Conservation (phyloP, 2,113 vertebrate genomes). For the Casuarius casuarius region DNA sequence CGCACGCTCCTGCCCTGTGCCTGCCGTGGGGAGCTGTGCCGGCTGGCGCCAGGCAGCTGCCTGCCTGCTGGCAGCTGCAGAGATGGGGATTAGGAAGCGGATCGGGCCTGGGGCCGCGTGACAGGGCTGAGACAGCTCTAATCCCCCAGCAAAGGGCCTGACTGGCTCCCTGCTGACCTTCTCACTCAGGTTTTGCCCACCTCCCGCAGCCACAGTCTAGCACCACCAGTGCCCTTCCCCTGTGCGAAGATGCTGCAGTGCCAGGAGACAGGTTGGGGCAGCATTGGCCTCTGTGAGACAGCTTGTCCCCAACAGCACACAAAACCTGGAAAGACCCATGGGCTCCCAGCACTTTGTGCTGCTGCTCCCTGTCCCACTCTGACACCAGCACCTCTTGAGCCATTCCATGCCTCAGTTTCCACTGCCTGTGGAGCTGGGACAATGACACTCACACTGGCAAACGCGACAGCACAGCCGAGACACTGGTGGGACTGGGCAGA, state of each 20-base stretch:
- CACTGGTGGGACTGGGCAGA: not conserved
- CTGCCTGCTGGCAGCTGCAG: not conserved
- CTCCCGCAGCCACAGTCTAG: too few relatives aligned
- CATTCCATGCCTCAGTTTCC: not conserved
- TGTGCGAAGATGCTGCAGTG: not conserved
- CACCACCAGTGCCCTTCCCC: not conserved
- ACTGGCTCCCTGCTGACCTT: not conserved
- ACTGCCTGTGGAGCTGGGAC: not conserved
- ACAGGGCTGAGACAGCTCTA: not conserved
- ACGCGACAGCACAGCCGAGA: fast-evolving
- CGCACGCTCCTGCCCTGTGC: not conserved
- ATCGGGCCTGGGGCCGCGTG: not conserved
- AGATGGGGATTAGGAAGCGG: not conserved
- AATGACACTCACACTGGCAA: fast-evolving
- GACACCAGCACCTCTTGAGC: not conserved
- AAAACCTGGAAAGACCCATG: too few relatives aligned
- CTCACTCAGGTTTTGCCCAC: not conserved
- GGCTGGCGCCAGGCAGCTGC: not conserved
- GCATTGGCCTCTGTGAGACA: not conserved
- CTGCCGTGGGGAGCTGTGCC: not conserved
- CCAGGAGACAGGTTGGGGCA: too few relatives aligned
- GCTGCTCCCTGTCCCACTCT: not conserved
- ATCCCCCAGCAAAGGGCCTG: fast-evolving
- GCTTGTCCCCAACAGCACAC: not conserved
- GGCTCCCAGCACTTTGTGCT: too few relatives aligned